Base-by-base conservation (phyloP, 1,140 invertebrate genomes). In the Cardiocondyla obscurior region DNA sequence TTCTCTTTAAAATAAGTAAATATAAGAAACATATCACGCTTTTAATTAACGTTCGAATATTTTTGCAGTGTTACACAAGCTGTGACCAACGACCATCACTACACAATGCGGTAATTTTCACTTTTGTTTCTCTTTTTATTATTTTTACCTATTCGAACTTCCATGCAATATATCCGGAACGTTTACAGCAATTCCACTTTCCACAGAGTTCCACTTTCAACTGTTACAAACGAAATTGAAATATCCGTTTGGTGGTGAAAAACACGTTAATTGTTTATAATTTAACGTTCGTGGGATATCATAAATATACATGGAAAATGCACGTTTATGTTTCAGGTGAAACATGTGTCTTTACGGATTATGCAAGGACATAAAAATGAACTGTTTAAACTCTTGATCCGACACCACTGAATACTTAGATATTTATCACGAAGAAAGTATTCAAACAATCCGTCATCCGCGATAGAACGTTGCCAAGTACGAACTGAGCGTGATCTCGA, bases 401-500 rank as follows among this genome's bases (percentile, higher is more conserved):
- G 51, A 3, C 53, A 14, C 16, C 3, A 19, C 16, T 2, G 22
- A 60, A 70, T 46, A 64, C 25, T 58, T 51, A 30, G 25, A 65
- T 8, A 6, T 69, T 6, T 2, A 33, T 44, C 57, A 22, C 1
- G 51, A 53, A 0, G 19, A 36, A 51, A 12, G 55, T 33, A 22
- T 53, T 69, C 44, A n/a, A 65, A 19, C 62, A 39, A 49, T 19
- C 22, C 36, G 53, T 74, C 70, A 55, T 62, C 22, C 46, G 16
- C 16, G 33, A 58, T 39, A 44, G 57, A 65, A 77, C 53, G 64
- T 51, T 33, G 53, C 39, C 4, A 12, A 39, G n/a, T 36, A 72
- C 6, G 30, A 77, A 83, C 72, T 88, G 83, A 85, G 33, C 72
- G 36, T 62, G 42, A 46, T 88, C 79, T 82, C 49, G 58, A 65